phyloP scores from a whole-genome alignment of 1,140 invertebrate genomes.

The Zophobas morio region DNA sequence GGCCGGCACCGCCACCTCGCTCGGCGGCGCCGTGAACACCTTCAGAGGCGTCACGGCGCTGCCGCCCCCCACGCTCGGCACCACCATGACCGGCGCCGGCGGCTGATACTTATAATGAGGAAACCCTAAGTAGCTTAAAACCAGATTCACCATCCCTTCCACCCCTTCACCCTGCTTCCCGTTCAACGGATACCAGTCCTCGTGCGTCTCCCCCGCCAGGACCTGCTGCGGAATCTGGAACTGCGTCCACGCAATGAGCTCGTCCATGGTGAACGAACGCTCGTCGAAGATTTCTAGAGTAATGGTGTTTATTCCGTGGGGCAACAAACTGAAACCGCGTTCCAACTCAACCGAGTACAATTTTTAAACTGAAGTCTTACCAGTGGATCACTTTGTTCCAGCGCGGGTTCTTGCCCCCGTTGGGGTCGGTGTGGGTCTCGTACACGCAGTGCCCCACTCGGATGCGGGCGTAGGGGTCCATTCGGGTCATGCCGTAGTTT shows the following conservation, averaged over 20 bases:
- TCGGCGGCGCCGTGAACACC: slow-evolving; percentile 68
- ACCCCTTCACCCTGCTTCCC: slow-evolving; percentile 94
- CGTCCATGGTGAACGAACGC: slow-evolving; percentile 95
- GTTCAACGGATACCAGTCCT: slow-evolving; percentile 94
- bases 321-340: slow-evolving; percentile 79
- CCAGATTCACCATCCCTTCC: slow-evolving; percentile 89
- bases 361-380: slow-evolving; percentile 69
- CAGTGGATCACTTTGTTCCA: slow-evolving; percentile 96
- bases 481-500: slow-evolving; percentile 96
- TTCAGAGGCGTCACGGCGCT: slow-evolving; percentile 70
- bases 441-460: slow-evolving; percentile 93
- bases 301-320: slow-evolving; percentile 88
- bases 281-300: slow-evolving; percentile 98
- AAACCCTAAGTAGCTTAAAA: slow-evolving; percentile 81
- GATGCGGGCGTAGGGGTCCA: slow-evolving; percentile 97
- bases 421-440: slow-evolving; percentile 94
- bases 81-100: slow-evolving; percentile 58
- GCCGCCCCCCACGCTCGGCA: slow-evolving; percentile 59
- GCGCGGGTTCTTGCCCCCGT: slow-evolving; percentile 94
- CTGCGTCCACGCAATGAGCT: slow-evolving; percentile 94
- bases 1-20: slow-evolving; percentile 62
- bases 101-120: slow-evolving; percentile 56
- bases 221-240: slow-evolving; percentile 87
- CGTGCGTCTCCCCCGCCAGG: slow-evolving; percentile 88
- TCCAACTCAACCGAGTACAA: background rate